Conservation (phyloP, 2,888 invertebrate genomes). For the Pollenia amentaria region DNA sequence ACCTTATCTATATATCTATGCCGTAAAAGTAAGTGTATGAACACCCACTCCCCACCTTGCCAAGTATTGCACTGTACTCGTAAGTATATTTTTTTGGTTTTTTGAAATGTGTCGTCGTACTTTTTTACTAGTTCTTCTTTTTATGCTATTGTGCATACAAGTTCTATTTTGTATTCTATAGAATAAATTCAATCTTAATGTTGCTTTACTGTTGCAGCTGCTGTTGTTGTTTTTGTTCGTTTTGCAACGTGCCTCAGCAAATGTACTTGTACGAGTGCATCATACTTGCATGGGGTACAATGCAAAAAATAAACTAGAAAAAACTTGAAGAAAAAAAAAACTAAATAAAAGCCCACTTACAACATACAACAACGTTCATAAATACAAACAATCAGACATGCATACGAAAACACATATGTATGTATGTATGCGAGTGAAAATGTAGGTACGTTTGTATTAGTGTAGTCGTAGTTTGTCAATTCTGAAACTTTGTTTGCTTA, state of each 20-base stretch:
- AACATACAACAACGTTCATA: slow-evolving; percentile 48
- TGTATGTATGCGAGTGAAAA: not conserved
- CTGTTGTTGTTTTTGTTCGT: slow-evolving; percentile 77
- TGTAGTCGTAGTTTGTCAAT: slow-evolving; percentile 65
- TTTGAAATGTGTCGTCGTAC: slow-evolving; percentile 50
- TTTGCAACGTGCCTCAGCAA: slow-evolving; percentile 75
- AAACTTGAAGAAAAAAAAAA: slow-evolving; percentile 28
- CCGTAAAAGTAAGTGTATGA: slow-evolving; percentile 13
- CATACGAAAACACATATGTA: not conserved
- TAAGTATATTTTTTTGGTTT: slow-evolving; percentile 13
- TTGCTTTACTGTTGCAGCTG: slow-evolving; percentile 70
- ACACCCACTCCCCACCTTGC: slow-evolving; percentile 43
- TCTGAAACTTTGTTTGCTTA: slow-evolving; percentile 65
- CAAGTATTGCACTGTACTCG: slow-evolving; percentile 23
- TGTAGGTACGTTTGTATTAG: not conserved
- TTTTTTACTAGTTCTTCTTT: slow-evolving; percentile 36
- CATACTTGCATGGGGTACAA: slow-evolving; percentile 58
- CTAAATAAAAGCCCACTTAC: slow-evolving; percentile 67
- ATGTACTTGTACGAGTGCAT: slow-evolving; percentile 67
- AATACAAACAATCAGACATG: slow-evolving; percentile 15
- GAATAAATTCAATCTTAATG: slow-evolving; percentile 65
- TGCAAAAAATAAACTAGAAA: slow-evolving; percentile 51
- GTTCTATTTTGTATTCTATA: slow-evolving; percentile 66
- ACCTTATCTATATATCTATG: not conserved
- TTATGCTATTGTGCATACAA: slow-evolving; percentile 46